Evolutionary conservation across 2,888 invertebrate genomes (phyloP).

Genomic region (Cephus runcator): DNA sequence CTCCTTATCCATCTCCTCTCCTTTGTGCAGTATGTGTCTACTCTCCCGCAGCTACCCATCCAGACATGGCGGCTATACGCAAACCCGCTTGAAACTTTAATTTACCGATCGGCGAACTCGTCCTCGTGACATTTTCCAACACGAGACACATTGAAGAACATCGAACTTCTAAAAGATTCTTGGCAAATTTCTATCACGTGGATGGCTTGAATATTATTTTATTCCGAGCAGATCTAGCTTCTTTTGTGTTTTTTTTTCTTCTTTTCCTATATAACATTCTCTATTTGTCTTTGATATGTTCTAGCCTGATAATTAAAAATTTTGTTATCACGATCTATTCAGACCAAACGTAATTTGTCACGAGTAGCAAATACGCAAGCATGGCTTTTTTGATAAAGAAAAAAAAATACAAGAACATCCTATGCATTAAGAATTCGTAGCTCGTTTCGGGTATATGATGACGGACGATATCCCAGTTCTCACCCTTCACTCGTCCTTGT

Average conservation of each 20-base stretch:
- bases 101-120: background rate
- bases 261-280: background rate
- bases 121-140: background rate
- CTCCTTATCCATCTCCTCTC: background rate
- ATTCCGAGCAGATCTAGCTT: too few species aligned
- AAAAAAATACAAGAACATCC: background rate
- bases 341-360: too few species aligned
- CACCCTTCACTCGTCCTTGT: background rate
- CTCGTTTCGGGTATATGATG: background rate
- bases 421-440: background rate
- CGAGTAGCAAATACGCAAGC: background rate
- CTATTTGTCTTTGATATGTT: constrained; percentile 20
- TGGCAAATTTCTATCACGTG: background rate
- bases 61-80: background rate
- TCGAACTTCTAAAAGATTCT: background rate
- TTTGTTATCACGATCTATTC: constrained; percentile 4
- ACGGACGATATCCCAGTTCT: background rate
- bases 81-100: background rate
- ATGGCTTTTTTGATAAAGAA: background rate
- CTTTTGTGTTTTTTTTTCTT: too few species aligned
- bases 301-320: constrained; percentile 11
- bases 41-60: background rate
- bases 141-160: background rate
- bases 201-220: background rate
- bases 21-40: background rate